phyloP scores from a whole-genome alignment of 2,888 invertebrate species.

The Acleris laterana region DNA sequence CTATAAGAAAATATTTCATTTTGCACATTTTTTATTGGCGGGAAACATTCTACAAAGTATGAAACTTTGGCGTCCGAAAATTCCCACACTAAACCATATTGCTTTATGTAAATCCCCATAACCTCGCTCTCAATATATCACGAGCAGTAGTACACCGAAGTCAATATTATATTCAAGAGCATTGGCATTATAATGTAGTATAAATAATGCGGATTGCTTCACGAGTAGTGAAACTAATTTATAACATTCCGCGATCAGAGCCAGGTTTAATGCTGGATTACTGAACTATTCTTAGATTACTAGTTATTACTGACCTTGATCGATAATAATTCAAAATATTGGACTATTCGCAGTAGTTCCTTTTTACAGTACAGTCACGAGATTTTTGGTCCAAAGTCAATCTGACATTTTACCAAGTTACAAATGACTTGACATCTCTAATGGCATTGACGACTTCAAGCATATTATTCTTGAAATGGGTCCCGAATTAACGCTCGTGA shows the following conservation, averaged over 20 bases:
- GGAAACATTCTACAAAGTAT: not conserved
- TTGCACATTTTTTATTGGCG: too few species aligned
- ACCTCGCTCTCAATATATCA: not conserved
- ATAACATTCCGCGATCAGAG: slow-evolving; percentile 17
- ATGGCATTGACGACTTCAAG: too few species aligned
- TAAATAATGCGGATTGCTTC: not conserved
- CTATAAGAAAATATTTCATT: too few species aligned
- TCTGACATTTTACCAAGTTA: too few species aligned
- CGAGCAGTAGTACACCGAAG: not conserved
- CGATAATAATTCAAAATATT: slow-evolving; percentile 28
- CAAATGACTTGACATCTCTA: too few species aligned
- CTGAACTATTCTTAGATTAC: slow-evolving; percentile 24
- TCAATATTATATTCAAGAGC: not conserved
- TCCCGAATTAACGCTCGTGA: too few species aligned
- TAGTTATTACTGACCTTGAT: slow-evolving; percentile 26
- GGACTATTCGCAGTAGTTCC: too few species aligned
- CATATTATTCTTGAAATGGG: too few species aligned
- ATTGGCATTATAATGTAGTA: not conserved
- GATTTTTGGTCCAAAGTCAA: too few species aligned
- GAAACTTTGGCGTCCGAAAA: too few species aligned
- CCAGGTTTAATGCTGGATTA: slow-evolving; percentile 8
- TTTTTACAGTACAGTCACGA: too few species aligned
- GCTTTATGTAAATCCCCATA: not conserved
- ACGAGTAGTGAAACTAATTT: slow-evolving; percentile 3
- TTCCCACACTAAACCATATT: too few species aligned